These are phyloP conservation scores for Paracanthobrama guichenoti DNA, from an alignment of 2,113 vertebrate species.

Conservation along the genomic window DNA sequence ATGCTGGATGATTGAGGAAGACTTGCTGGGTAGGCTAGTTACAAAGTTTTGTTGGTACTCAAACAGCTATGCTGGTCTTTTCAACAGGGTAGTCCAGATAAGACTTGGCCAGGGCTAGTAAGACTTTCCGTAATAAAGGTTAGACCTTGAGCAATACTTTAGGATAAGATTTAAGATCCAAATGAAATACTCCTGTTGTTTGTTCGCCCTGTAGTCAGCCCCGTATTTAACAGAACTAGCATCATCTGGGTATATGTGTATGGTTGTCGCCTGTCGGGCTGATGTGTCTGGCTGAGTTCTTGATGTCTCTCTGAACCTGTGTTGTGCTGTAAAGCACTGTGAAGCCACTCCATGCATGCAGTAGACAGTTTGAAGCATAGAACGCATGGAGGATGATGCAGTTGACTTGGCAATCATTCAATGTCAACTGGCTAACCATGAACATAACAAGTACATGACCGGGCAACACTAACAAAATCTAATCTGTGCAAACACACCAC, in stretches of 20 bases:
- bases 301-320: constrained; percentile 48
- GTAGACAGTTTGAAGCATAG: constrained; percentile 51
- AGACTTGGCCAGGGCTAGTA: not conserved
- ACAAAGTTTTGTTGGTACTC: not conserved
- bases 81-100: not conserved
- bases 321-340: constrained; percentile 55
- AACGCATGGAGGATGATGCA: constrained; percentile 51
- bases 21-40: not conserved
- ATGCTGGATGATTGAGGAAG: not conserved
- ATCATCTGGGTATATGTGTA: not conserved
- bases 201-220: not conserved
- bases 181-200: not conserved
- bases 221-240: not conserved
- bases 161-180: not conserved
- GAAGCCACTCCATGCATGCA: constrained; percentile 59
- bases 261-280: constrained; percentile 23
- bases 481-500: constrained; percentile 20
- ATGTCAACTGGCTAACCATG: constrained; percentile 49
- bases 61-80: not conserved
- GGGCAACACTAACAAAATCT: constrained; percentile 39
- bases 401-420: constrained; percentile 47
- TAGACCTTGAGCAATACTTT: not conserved
- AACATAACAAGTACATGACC: constrained; percentile 44
- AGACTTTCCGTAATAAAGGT: not conserved
- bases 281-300: constrained; percentile 58